These are phyloP conservation scores for Masticophis lateralis DNA, from an alignment of 2,797 vertebrate genomes.

Conservation along the genomic window DNA sequence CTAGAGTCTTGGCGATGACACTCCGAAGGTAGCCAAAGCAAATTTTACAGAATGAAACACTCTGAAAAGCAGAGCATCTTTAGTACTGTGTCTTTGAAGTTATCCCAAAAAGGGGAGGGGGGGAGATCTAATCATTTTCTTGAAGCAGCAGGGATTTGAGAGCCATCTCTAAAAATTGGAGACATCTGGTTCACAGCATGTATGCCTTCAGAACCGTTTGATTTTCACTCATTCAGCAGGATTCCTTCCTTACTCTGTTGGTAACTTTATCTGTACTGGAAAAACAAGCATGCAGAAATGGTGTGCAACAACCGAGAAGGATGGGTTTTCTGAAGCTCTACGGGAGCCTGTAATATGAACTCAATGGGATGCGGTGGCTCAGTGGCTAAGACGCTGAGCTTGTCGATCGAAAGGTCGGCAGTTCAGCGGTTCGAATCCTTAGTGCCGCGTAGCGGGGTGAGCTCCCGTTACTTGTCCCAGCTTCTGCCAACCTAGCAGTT, in stretches of 20 bases:
- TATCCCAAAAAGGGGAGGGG: background rate
- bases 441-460: too few species aligned
- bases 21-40: background rate
- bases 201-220: background rate
- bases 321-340: background rate
- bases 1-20: background rate
- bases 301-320: background rate
- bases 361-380: background rate
- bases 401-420: too few species aligned
- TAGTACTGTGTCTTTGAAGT: background rate
- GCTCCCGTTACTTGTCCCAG: too few species aligned
- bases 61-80: background rate
- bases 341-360: background rate
- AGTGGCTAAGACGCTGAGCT: too few species aligned
- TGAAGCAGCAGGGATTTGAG: background rate
- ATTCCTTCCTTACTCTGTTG: background rate
- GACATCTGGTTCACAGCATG: slow-evolving; percentile 15
- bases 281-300: background rate
- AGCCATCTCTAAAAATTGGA: background rate
- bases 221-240: background rate
- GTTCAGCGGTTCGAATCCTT: too few species aligned
- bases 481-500: too few species aligned
- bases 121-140: background rate
- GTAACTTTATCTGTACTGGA: background rate
- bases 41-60: background rate